Evolutionary conservation across 2,797 vertebrate species (phyloP).

Genomic region (Pipistrellus kuhlii): DNA sequence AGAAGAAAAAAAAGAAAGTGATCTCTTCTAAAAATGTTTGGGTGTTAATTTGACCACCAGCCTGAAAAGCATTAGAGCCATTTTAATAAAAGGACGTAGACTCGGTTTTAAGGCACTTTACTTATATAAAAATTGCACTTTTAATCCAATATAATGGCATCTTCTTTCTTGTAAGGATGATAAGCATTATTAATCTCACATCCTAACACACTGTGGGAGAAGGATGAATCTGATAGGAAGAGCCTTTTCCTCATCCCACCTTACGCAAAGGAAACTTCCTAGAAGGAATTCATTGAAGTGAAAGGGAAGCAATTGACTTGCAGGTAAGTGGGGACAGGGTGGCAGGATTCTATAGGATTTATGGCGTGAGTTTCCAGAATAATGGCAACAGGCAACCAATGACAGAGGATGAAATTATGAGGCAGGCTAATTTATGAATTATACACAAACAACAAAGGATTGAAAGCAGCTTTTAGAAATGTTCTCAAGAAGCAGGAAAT

Average conservation of each 20-base stretch:
- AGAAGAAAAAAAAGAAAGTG: not conserved
- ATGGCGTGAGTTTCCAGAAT: not conserved
- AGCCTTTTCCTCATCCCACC: not conserved
- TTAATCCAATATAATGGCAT: not conserved
- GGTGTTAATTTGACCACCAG: not conserved
- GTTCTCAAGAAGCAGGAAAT: not conserved
- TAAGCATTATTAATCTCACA: not conserved
- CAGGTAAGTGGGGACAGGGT: not conserved
- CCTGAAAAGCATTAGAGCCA: not conserved
- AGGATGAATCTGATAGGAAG: not conserved
- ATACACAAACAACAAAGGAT: not conserved
- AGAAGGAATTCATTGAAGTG: not conserved
- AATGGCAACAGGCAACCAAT: not conserved
- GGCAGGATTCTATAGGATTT: not conserved
- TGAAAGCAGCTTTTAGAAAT: slow-evolving; percentile 17
- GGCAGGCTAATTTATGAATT: not conserved
- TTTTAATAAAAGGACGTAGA: not conserved
- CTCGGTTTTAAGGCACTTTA: not conserved
- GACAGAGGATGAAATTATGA: not conserved
- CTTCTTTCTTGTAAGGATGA: not conserved
- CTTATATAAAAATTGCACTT: not conserved
- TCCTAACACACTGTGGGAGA: not conserved
- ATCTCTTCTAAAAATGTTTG: not conserved
- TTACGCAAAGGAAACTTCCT: not conserved
- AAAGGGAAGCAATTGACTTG: not conserved